Evolutionary conservation across 2,888 invertebrate species (phyloP).

Genomic region (Drosophila stalkeri): DNA sequence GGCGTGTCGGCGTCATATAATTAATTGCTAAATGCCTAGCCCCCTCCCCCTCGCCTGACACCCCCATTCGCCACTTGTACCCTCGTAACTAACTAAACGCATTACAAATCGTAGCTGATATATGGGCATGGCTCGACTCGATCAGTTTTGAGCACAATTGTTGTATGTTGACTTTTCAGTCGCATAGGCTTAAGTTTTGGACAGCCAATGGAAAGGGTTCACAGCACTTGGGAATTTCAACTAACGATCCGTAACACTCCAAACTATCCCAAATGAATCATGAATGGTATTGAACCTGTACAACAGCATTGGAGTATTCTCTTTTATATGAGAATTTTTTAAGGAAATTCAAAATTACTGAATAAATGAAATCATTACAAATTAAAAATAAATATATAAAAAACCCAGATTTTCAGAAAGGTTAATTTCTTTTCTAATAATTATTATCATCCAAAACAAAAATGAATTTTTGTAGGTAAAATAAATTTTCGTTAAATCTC

Average conservation of each 20-base stretch:
- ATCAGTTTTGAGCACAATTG: background rate
- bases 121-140: conserved; percentile 23
- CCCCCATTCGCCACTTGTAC: too few species aligned
- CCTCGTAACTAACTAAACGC: background rate
- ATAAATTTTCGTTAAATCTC: too few species aligned
- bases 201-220: conserved; percentile 3
- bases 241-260: background rate
- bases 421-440: too few species aligned
- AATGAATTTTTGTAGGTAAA: too few species aligned
- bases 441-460: too few species aligned
- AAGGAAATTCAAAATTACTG: too few species aligned
- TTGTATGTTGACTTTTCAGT: background rate
- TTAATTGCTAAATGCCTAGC: conserved; percentile 41
- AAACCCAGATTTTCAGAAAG: too few species aligned
- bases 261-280: background rate
- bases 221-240: background rate
- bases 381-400: background rate
- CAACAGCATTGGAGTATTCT: background rate
- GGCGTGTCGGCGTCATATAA: conserved; percentile 51
- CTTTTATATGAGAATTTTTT: too few species aligned
- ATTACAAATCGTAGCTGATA: conserved; percentile 20
- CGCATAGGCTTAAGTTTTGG: conserved; percentile 1
- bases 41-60: background rate
- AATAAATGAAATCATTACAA: background rate
- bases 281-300: background rate